Conservation (phyloP, 2,113 vertebrate genomes). For the Symphodus melops region DNA sequence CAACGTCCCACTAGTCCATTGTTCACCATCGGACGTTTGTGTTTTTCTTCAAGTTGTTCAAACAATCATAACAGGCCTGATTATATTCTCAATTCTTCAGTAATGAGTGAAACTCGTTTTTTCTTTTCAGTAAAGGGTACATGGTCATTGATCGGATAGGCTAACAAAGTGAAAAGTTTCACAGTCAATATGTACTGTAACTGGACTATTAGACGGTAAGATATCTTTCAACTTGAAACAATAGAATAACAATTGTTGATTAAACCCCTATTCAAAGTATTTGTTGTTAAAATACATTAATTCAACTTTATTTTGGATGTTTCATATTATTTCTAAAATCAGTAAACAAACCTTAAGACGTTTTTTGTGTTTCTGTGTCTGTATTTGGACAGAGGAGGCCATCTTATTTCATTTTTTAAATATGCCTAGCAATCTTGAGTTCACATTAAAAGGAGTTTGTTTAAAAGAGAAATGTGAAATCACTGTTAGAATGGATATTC, state of each 20-base stretch:
- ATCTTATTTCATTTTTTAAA: neutral
- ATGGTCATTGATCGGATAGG: neutral
- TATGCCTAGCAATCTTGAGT: neutral
- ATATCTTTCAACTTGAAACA: neutral
- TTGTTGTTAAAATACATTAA: too few relatives aligned
- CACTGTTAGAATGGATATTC: neutral
- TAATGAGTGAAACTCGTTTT: neutral
- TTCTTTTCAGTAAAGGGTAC: neutral
- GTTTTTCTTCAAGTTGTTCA: neutral
- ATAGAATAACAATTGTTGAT: neutral
- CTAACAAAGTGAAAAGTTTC: neutral
- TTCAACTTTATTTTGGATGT: too few relatives aligned
- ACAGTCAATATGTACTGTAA: too few relatives aligned
- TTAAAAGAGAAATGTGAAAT: neutral
- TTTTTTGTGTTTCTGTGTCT: neutral
- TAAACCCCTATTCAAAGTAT: too few relatives aligned
- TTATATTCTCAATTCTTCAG: too few relatives aligned
- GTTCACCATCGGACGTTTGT: neutral
- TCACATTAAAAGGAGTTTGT: conserved; percentile 3
- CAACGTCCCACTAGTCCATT: too few relatives aligned
- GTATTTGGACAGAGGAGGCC: neutral
- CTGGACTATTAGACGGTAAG: too few relatives aligned
- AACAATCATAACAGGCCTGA: neutral
- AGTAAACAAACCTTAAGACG: neutral
- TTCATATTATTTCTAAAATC: too few relatives aligned